Evolutionary conservation across 2,797 vertebrate genomes (phyloP).

Genomic region (Xenopus petersii): DNA sequence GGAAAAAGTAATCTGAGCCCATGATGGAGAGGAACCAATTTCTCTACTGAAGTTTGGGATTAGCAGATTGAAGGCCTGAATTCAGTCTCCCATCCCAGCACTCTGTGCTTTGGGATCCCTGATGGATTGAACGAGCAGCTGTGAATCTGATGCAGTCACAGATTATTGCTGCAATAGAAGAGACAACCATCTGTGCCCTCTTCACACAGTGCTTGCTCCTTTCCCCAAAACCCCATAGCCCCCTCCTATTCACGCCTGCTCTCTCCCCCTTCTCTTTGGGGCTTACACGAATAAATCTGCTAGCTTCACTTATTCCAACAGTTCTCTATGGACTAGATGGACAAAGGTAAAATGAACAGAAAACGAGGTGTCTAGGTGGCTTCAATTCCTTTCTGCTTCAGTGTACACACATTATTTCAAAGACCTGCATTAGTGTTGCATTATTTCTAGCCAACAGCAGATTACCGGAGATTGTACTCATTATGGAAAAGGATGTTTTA

Average conservation of each 20-base stretch:
- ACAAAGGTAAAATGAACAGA: background rate
- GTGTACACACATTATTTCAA: background rate
- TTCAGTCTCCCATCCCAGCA: constrained; percentile 50
- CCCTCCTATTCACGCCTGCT: background rate
- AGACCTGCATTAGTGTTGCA: background rate
- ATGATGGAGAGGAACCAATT: constrained; percentile 60
- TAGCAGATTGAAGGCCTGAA: constrained; percentile 56
- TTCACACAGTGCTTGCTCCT: constrained; percentile 1
- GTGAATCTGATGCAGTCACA: constrained; percentile 49
- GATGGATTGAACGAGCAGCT: constrained; percentile 57
- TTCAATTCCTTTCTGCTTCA: background rate
- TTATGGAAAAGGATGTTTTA: background rate
- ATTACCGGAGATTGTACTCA: background rate
- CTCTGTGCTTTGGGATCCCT: constrained; percentile 50
- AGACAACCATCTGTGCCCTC: constrained; percentile 57
- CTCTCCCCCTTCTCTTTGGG: constrained; percentile 45
- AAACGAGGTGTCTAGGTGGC: background rate
- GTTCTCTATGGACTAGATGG: background rate
- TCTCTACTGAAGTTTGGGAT: constrained; percentile 54
- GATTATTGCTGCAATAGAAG: constrained; percentile 46
- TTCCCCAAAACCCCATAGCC: constrained; percentile 30
- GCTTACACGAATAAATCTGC: constrained; percentile 44
- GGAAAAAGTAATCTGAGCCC: constrained; percentile 56
- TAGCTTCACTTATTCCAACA: constrained; percentile 1
- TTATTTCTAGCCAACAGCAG: background rate